These are phyloP conservation scores for Rhinella marina DNA, from an alignment of 2,797 vertebrate genomes.

Conservation along the genomic window DNA sequence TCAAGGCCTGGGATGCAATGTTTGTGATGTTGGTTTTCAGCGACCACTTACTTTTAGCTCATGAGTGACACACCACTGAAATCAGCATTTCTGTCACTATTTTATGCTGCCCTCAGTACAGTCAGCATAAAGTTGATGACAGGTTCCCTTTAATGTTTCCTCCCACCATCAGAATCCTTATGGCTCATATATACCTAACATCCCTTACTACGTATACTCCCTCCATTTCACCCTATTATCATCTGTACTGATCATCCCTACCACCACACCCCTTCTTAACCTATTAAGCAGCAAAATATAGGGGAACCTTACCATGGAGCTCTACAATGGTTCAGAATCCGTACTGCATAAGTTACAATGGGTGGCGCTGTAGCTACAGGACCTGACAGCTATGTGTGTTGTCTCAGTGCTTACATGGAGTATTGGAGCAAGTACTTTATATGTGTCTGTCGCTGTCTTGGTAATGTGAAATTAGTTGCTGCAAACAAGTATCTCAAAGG, in stretches of 20 bases:
- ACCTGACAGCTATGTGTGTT: conserved; percentile 1
- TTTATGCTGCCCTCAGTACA: too few species aligned
- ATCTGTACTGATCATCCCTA: background rate
- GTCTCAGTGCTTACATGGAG: background rate
- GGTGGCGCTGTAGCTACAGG: background rate
- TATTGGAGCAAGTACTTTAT: background rate
- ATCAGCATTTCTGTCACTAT: too few species aligned
- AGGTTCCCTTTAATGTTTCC: too few species aligned
- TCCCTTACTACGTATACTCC: background rate
- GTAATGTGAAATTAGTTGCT: background rate
- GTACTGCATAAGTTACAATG: background rate
- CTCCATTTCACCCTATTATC: background rate
- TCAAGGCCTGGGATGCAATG: too few species aligned
- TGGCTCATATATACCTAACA: background rate
- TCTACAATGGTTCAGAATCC: background rate
- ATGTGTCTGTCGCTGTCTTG: background rate
- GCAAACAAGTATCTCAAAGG: background rate
- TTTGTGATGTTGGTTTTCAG: too few species aligned
- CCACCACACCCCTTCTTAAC: background rate
- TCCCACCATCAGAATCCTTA: background rate
- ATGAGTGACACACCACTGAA: too few species aligned
- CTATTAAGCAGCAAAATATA: background rate
- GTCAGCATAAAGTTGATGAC: too few species aligned
- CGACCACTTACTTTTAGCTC: too few species aligned
- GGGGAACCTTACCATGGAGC: background rate